A percentile compares a stretch with the other conserved stretches of the same genome.
These are phyloP conservation scores for Solea senegalensis DNA, from an alignment of 2,113 vertebrate species.

Conservation along the genomic window DNA sequence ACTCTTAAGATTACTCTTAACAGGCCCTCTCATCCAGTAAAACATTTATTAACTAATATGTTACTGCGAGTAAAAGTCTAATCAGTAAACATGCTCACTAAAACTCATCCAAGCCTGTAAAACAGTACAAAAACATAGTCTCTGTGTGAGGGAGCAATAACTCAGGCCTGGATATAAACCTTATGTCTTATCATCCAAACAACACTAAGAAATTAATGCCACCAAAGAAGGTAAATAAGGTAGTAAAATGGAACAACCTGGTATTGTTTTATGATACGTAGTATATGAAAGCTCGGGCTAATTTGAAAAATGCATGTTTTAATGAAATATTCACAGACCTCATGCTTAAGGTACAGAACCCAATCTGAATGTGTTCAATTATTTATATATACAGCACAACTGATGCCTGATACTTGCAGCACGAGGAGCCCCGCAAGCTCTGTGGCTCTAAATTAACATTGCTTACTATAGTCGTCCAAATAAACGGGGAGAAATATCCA, in stretches of 20 bases:
- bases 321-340: conserved; percentile 95
- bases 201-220: background rate
- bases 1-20: background rate
- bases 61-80: background rate
- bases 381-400: conserved; percentile 85
- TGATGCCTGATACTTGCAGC: conserved; percentile 40
- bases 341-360: conserved; percentile 89
- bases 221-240: conserved; percentile 21
- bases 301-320: conserved; percentile 84
- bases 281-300: conserved; percentile 74
- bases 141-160: background rate
- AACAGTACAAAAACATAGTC: background rate
- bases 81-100: background rate
- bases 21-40: background rate
- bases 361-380: conserved; percentile 94
- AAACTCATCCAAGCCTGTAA: background rate
- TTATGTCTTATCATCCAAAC: conserved; percentile 3
- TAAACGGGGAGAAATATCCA: conserved; percentile 4
- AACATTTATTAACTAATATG: background rate
- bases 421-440: conserved; percentile 31
- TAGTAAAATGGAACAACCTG: conserved; percentile 17
- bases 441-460: conserved; percentile 25
- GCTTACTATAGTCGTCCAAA: background rate
- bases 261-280: conserved; percentile 60
- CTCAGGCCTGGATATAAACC: background rate